Conservation (phyloP, 1,140 invertebrate species). For the Drosophila fuyamai region DNA sequence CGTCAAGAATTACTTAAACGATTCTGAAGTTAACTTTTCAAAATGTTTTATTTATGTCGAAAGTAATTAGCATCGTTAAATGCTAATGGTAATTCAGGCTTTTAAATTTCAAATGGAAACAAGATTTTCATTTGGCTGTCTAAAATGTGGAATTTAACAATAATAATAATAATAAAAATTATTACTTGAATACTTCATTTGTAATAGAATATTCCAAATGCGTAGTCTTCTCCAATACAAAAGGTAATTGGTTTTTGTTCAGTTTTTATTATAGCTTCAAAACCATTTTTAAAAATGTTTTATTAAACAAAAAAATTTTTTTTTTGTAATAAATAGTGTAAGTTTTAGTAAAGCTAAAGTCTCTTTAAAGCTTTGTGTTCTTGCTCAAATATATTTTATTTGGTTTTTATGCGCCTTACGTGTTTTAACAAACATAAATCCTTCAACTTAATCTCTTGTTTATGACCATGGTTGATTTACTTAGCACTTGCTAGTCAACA, state of each 20-base stretch:
- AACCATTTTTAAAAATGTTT: too few relatives aligned
- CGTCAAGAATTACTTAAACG: conserved; percentile 19
- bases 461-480: conserved; percentile 3
- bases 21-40: conserved; percentile 4
- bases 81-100: conserved; percentile 17
- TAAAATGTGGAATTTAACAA: too few relatives aligned
- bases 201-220: too few relatives aligned
- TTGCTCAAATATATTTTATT: not conserved
- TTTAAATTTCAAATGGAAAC: conserved; percentile 1
- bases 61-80: conserved; percentile 33
- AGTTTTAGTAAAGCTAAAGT: too few relatives aligned
- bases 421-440: not conserved
- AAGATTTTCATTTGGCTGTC: not conserved
- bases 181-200: too few relatives aligned
- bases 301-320: too few relatives aligned
- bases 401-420: not conserved
- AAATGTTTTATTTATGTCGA: conserved; percentile 39
- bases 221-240: too few relatives aligned
- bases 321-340: too few relatives aligned
- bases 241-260: too few relatives aligned
- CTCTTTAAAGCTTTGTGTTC: too few relatives aligned
- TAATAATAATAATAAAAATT: too few relatives aligned
- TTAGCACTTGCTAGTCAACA: conserved; percentile 26
- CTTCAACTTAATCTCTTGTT: not conserved
- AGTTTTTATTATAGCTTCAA: too few relatives aligned